Conservation (phyloP, 2,113 vertebrate species). For the Oreochromis aureus region DNA sequence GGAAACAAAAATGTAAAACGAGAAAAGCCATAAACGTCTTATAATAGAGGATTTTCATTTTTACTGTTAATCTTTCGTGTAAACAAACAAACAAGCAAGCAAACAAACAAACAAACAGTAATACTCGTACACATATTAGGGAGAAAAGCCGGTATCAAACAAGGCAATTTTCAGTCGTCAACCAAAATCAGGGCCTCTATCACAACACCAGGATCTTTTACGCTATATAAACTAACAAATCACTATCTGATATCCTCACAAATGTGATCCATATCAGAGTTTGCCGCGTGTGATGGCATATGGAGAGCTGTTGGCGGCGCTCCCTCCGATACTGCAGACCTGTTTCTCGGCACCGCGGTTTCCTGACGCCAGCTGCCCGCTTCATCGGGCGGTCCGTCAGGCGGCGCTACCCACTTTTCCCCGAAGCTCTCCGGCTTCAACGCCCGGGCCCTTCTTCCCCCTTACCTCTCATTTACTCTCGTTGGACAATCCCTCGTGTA, state of each 20-base stretch:
- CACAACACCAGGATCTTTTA: neutral
- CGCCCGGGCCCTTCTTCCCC: conserved; percentile 70
- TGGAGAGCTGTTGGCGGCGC: conserved; percentile 77
- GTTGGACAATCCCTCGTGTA: conserved; percentile 50
- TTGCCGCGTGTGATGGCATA: conserved; percentile 56
- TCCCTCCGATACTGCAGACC: conserved; percentile 59
- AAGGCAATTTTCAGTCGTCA: neutral
- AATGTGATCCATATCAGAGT: neutral
- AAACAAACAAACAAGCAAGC: neutral
- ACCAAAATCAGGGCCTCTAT: neutral
- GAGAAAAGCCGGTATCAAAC: neutral
- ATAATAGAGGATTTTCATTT: neutral
- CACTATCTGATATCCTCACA: neutral
- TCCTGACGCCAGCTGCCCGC: conserved; percentile 62
- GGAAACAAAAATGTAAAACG: neutral
- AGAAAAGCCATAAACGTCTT: neutral
- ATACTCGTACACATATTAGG: neutral
- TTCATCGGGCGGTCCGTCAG: conserved; percentile 75
- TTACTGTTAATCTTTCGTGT: neutral
- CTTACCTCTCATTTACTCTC: conserved; percentile 64
- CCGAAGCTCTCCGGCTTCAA: conserved; percentile 65
- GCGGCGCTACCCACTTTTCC: conserved; percentile 79
- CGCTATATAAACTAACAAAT: neutral
- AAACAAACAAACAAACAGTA: neutral
- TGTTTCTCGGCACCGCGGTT: conserved; percentile 67